Percentiles rank a stretch among this genome's conserved stretches.
Evolutionary conservation across 2,113 vertebrate species (phyloP).

Genomic region (Podilymbus podiceps): DNA sequence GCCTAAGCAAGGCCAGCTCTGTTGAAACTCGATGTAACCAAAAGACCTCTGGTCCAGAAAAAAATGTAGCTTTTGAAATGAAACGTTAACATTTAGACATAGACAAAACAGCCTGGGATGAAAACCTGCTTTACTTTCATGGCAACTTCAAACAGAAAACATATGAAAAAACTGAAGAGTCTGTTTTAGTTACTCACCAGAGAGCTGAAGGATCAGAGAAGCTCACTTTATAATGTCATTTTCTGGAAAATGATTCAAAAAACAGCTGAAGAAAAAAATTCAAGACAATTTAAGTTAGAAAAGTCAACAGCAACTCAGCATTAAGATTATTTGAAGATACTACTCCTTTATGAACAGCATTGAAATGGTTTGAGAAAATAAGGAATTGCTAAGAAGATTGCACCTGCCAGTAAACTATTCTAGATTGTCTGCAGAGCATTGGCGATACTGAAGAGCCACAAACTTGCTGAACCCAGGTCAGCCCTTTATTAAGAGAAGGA

Average conservation of each 20-base stretch:
- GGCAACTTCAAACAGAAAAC: background rate
- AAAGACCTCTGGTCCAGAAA: background rate
- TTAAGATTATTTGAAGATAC: background rate
- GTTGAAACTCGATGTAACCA: background rate
- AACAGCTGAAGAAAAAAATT: background rate
- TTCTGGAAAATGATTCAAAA: background rate
- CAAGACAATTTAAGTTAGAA: background rate
- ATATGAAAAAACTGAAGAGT: background rate
- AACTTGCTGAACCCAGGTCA: conserved; percentile 34
- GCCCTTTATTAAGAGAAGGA: conserved; percentile 35
- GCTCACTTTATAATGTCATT: background rate
- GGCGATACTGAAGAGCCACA: background rate
- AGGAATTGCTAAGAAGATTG: background rate
- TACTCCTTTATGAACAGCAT: conserved; percentile 13
- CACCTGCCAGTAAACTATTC: conserved; percentile 19
- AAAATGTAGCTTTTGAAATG: background rate
- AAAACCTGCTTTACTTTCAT: background rate
- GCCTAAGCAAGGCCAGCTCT: background rate
- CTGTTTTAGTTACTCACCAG: background rate
- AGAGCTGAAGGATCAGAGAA: background rate
- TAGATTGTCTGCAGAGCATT: background rate
- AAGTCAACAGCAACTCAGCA: background rate
- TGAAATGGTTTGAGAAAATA: conserved; percentile 17
- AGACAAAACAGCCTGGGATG: background rate
- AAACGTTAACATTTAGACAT: background rate